These are phyloP conservation scores for Cyclina sinensis DNA, from an alignment of 1,140 invertebrate species.

Conservation along the genomic window DNA sequence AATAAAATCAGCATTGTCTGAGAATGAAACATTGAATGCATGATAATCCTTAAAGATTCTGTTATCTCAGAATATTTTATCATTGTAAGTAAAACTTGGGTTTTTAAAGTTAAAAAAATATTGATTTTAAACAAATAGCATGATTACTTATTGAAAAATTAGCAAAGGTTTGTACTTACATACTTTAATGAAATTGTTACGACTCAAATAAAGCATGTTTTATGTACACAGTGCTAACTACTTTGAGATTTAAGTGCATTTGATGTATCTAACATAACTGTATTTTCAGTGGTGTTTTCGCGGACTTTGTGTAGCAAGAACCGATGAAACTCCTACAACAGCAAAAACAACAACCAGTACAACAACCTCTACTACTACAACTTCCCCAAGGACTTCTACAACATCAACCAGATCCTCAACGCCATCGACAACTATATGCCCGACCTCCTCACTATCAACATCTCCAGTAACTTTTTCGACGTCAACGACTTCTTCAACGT, in stretches of 20 bases:
- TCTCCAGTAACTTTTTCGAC: not conserved
- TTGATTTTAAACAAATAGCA: too few species aligned
- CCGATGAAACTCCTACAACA: not conserved
- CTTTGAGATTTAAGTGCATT: not conserved
- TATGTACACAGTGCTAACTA: not conserved
- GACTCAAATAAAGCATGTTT: too few species aligned
- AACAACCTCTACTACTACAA: not conserved
- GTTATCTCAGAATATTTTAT: too few species aligned
- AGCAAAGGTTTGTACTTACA: too few species aligned
- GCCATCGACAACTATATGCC: not conserved
- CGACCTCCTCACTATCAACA: not conserved
- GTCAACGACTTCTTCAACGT: not conserved
- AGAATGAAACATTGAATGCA: too few species aligned
- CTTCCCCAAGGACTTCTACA: not conserved
- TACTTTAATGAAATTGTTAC: too few species aligned
- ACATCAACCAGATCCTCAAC: not conserved
- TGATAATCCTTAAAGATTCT: too few species aligned
- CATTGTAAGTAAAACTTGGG: too few species aligned
- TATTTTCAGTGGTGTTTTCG: slow-evolving; percentile 15
- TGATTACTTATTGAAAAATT: too few species aligned
- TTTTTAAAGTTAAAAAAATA: too few species aligned
- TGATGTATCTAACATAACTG: too few species aligned
- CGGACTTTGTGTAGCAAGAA: not conserved
- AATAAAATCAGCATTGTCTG: too few species aligned
- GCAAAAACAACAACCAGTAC: not conserved